Evolutionary conservation across 2,888 invertebrate species (phyloP).

Genomic region (Trachelus tabidus): DNA sequence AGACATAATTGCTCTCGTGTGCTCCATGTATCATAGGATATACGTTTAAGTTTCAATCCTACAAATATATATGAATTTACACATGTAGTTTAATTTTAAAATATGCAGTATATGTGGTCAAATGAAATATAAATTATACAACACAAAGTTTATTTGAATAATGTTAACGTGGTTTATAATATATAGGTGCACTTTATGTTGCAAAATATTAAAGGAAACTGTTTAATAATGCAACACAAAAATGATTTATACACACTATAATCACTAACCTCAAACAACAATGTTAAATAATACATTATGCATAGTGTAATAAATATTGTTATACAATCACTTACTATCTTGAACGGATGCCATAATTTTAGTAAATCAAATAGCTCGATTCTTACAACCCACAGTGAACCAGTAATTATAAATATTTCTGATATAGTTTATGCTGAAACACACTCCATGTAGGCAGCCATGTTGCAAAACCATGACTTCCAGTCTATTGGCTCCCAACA

Average conservation of each 20-base stretch:
- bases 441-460: not conserved
- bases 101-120: not conserved
- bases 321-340: slow-evolving; percentile 22
- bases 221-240: slow-evolving; percentile 8
- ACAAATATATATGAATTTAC: not conserved
- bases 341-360: slow-evolving; percentile 24
- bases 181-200: not conserved
- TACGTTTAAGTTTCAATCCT: slow-evolving; percentile 72
- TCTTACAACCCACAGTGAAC: not conserved
- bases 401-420: not conserved
- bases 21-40: slow-evolving; percentile 87
- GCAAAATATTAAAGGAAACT: not conserved
- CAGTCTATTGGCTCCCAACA: slow-evolving; percentile 27
- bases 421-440: not conserved
- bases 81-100: not conserved
- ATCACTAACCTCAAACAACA: not conserved
- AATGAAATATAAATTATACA: not conserved
- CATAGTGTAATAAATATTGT: not conserved
- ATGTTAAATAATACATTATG: not conserved
- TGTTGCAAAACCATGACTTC: slow-evolving; percentile 30
- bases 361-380: not conserved
- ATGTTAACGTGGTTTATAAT: not conserved
- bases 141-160: not conserved
- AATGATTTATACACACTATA: slow-evolving; percentile 10
- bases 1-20: slow-evolving; percentile 85